A percentile compares a stretch with the other conserved stretches of the same genome.
These are phyloP conservation scores for Anarrhichthys ocellatus DNA, from an alignment of 2,113 vertebrate genomes.

Conservation along the genomic window DNA sequence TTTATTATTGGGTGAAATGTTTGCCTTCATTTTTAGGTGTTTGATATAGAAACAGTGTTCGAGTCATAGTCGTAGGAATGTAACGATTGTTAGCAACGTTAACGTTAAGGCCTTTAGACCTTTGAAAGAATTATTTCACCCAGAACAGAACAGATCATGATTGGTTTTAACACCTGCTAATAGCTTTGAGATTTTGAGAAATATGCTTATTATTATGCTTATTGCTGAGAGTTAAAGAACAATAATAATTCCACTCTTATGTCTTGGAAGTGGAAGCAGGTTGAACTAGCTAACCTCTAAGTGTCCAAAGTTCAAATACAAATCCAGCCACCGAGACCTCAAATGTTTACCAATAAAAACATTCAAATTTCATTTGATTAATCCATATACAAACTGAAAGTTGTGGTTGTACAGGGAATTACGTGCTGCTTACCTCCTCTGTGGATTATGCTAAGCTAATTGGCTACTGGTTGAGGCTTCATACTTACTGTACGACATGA, in stretches of 20 bases:
- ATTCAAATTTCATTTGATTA: background rate
- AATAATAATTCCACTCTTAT: background rate
- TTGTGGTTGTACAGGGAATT: background rate
- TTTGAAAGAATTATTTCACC: background rate
- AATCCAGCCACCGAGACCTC: background rate
- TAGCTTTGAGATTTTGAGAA: background rate
- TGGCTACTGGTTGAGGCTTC: background rate
- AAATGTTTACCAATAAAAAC: background rate
- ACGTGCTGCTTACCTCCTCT: background rate
- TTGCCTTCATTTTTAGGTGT: background rate
- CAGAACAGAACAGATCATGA: background rate
- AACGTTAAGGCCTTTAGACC: background rate
- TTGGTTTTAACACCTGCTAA: background rate
- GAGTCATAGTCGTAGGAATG: background rate
- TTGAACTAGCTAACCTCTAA: background rate
- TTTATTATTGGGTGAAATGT: background rate
- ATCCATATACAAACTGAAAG: background rate
- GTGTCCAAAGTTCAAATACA: background rate
- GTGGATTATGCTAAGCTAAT: background rate
- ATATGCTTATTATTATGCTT: background rate
- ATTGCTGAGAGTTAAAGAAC: background rate
- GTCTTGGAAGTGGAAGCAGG: background rate
- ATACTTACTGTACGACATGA: background rate
- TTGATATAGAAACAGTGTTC: background rate
- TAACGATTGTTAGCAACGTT: background rate